Evolutionary conservation across 1,140 invertebrate species (phyloP), one percentile per base, ranked within the genome.

Genomic region (Physella acuta): DNA sequence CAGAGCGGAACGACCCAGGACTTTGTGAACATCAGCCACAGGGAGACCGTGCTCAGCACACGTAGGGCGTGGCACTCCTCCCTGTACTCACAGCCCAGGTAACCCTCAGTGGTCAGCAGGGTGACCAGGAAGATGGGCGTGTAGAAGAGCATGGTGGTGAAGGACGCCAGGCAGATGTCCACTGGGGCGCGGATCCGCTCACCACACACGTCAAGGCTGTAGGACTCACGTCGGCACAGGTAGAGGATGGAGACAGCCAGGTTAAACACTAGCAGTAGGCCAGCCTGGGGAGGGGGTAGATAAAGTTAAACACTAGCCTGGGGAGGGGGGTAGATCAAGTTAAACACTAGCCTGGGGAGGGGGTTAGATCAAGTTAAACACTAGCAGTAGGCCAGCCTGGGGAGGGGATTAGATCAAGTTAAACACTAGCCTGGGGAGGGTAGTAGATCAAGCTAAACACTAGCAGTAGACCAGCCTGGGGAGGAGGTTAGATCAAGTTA

Each of bases 1-100:
- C 44, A 17, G 58, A 70, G 51, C 16, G 68, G 69, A 24, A 71
- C 36, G 16, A 71, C n/a, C 68, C 64, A 73, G 52, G 69, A 73
- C 59, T 73, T 73, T 36, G 69, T 73, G 37, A 71, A 64, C 68
- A 73, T 68, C n/a, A 63, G 37, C 69, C 69, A 71, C 30, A 68
- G 17, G 4, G 71, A 31, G n/a, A 71, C 52, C 1, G 55, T 68
- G 56, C 63, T 62, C 36, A 67, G 26, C 31, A 37, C 49, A 34
- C 68, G 56, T 28, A 70, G 37, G 24, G 69, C 63, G 17, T 36
- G 26, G 39, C 66, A 69, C 30, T 71, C 69, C 17, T 51, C 63
- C 24, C 20, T 33, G 1, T 34, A 31, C 65, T 55, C 28, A 53
- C 68, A 71, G 31, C 65, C 65, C 44, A 65, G 16, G 68, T 70